Evolutionary conservation across 2,797 vertebrate species (phyloP).

Genomic region (Amphiprion clarkii): DNA sequence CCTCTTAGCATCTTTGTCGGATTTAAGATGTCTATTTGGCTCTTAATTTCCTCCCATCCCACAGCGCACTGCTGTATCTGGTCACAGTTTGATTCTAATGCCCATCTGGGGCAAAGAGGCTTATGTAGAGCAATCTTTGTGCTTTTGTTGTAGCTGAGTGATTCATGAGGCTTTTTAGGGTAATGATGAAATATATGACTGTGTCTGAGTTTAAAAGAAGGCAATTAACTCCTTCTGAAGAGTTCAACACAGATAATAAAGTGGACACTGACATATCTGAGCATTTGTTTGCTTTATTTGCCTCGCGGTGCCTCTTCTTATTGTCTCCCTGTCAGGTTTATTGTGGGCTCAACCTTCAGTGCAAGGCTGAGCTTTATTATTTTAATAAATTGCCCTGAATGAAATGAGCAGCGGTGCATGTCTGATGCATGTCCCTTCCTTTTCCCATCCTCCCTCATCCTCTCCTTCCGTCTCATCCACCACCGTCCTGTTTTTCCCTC

Average conservation of each 20-base stretch:
- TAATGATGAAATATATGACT: slow-evolving; percentile 80
- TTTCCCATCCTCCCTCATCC: slow-evolving; percentile 23
- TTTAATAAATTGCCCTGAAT: slow-evolving; percentile 78
- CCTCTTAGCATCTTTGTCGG: slow-evolving; percentile 43
- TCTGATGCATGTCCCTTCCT: slow-evolving; percentile 60
- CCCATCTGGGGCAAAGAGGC: slow-evolving; percentile 24
- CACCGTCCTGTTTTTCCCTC: not conserved
- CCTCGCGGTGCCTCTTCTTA: slow-evolving; percentile 43
- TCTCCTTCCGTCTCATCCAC: slow-evolving; percentile 10
- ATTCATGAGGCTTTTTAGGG: slow-evolving; percentile 72
- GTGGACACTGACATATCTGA: slow-evolving; percentile 53
- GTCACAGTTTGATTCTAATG: slow-evolving; percentile 24
- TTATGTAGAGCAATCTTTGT: slow-evolving; percentile 37
- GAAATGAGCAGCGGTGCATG: slow-evolving; percentile 63
- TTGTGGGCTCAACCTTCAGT: slow-evolving; percentile 72
- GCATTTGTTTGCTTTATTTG: slow-evolving; percentile 71
- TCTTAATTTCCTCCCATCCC: slow-evolving; percentile 35
- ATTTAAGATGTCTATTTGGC: slow-evolving; percentile 60
- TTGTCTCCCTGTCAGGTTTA: slow-evolving; percentile 70
- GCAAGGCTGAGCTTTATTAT: slow-evolving; percentile 73
- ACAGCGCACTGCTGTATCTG: slow-evolving; percentile 20
- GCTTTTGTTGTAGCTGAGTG: slow-evolving; percentile 50
- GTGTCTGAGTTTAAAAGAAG: slow-evolving; percentile 74
- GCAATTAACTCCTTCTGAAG: slow-evolving; percentile 75
- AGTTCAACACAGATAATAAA: slow-evolving; percentile 72